Base-by-base conservation (phyloP, 2,797 vertebrate genomes). In the Orientallactaga sibirica region DNA sequence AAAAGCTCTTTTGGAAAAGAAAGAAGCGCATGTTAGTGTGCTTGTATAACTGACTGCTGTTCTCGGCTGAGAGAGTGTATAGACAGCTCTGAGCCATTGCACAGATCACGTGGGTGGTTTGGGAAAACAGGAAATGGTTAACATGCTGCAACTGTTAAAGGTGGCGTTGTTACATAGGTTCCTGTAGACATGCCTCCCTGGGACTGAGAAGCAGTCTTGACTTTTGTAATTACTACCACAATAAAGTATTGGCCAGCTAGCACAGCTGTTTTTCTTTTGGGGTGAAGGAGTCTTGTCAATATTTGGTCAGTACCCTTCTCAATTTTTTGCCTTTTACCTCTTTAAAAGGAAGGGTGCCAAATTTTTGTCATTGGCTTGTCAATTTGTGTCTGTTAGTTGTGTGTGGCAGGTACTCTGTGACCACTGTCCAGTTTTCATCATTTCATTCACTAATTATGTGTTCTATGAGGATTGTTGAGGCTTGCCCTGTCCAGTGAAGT, bases 241-340 rank as follows among this genome's bases (percentile, higher is more conserved):
- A 27, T 61, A 64, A 43, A 82, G 52, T 5, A 29, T 15, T 77
- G 24, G 24, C 71, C 33, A 75, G 41, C 70, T 4, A 80, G 55
- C 66, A 67, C 25, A 84, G 25, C 27, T 81, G 12, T 66, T 93
- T 84, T 88, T 71, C 66, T 91, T 37, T 91, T 82, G 16, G 24
- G 78, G 19, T 81, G 43, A 90, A 29, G n/a, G 76, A 89, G 16
- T 24, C 33, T 86, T 88, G 22, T 75, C 29, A 82, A 2, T 76
- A n/a, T 82, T 77, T 55, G 87, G 18, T 91, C 58, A 70, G 25
- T 76, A 33, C 5, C 43, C 58, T 76, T 94, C 77, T 62, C 78
- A 67, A 1, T 93, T 27, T 67, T 91, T 92, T 94, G 70, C 83
- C 41, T 92, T 86, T 81, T 92, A 58, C 61, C 22, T 85, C 16